Conservation (phyloP, 1,140 invertebrate genomes). For the Lethrus apterus region DNA sequence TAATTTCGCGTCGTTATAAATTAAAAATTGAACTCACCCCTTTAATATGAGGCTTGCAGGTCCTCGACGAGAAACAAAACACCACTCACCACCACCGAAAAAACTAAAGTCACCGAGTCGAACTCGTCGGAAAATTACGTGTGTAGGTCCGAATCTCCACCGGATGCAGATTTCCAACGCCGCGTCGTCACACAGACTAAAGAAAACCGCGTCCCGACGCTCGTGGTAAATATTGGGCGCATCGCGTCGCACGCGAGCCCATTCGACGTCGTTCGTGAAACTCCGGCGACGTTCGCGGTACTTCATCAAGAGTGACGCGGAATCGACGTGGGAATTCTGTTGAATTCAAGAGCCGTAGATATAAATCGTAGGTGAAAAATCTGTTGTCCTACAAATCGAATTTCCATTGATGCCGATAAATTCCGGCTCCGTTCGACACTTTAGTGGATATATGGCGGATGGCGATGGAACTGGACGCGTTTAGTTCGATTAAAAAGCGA, state of each 20-base stretch:
- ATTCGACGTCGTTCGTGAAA: slow-evolving; percentile 20
- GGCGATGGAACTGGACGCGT: too few relatives aligned
- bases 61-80: too few relatives aligned
- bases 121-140: too few relatives aligned
- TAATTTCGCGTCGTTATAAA: too few relatives aligned
- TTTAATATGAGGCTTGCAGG: too few relatives aligned
- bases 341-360: slow-evolving; percentile 26
- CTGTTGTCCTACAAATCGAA: slow-evolving; percentile 39
- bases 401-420: slow-evolving; percentile 39
- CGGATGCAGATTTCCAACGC: too few relatives aligned
- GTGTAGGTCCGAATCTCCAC: too few relatives aligned
- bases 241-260: slow-evolving; percentile 25
- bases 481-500: too few relatives aligned
- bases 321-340: slow-evolving; percentile 24
- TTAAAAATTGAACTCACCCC: too few relatives aligned
- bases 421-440: slow-evolving; percentile 26
- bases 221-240: slow-evolving; percentile 34
- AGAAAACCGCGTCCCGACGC: slow-evolving; percentile 32
- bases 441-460: slow-evolving; percentile 22
- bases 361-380: slow-evolving; percentile 39
- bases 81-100: too few relatives aligned
- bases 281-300: slow-evolving; percentile 11
- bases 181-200: too few relatives aligned
- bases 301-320: slow-evolving; percentile 23
- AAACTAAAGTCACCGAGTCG: too few relatives aligned